A percentile compares a stretch with the other conserved stretches of the same genome.
Evolutionary conservation across 2,113 vertebrate genomes (phyloP).

Genomic region (Bagarius yarrelli): DNA sequence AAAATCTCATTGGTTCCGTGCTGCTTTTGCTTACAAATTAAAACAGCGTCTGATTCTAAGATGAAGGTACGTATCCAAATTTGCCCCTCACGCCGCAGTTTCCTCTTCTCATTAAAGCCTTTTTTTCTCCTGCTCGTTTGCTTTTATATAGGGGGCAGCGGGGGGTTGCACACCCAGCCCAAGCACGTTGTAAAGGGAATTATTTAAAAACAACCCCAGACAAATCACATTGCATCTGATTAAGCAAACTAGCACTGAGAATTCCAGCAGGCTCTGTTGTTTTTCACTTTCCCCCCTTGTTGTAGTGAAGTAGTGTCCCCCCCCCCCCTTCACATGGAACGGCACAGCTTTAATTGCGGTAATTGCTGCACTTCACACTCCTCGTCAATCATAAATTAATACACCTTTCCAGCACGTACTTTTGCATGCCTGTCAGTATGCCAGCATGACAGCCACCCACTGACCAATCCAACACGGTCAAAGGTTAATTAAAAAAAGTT

Average conservation of each 20-base stretch:
- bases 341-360: constrained; percentile 60
- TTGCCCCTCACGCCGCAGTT: constrained; percentile 57
- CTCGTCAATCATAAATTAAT: constrained; percentile 37
- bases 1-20: constrained; percentile 85
- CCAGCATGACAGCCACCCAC: constrained; percentile 22
- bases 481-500: constrained; percentile 57
- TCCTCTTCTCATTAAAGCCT: constrained; percentile 68
- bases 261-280: constrained; percentile 63
- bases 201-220: constrained; percentile 65
- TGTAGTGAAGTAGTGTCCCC: constrained; percentile 39
- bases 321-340: constrained; percentile 26
- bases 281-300: constrained; percentile 47
- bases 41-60: constrained; percentile 70
- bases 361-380: constrained; percentile 57
- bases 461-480: constrained; percentile 39
- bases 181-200: constrained; percentile 68
- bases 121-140: constrained; percentile 47
- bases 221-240: constrained; percentile 71
- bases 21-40: constrained; percentile 88
- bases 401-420: constrained; percentile 39
- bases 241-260: constrained; percentile 62
- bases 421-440: constrained; percentile 34
- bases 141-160: constrained; percentile 38
- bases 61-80: constrained; percentile 72
- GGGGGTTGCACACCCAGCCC: constrained; percentile 51